Conservation (phyloP, 2,888 invertebrate genomes). For the Ypsolopha scabrella region DNA sequence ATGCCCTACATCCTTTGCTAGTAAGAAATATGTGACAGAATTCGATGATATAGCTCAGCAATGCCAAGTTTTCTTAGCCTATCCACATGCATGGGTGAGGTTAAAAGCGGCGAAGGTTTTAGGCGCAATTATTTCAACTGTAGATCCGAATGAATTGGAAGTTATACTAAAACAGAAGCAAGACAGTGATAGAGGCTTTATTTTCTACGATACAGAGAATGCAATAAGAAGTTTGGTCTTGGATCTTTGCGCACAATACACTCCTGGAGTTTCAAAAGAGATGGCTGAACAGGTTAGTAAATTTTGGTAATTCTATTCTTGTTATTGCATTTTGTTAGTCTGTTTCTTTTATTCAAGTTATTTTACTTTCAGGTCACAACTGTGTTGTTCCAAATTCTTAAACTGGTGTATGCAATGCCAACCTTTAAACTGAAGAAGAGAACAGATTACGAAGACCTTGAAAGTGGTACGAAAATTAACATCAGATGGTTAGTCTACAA, state of each 20-base stretch:
- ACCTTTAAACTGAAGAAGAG: conserved; percentile 33
- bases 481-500: conserved; percentile 82
- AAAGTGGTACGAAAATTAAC: conserved; percentile 66
- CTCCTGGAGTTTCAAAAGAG: conserved; percentile 76
- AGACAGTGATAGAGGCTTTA: conserved; percentile 62
- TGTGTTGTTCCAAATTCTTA: conserved; percentile 53
- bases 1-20: conserved; percentile 72
- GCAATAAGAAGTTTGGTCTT: conserved; percentile 76
- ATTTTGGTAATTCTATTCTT: not conserved
- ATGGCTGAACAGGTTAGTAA: conserved; percentile 76
- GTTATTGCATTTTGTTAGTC: no score
- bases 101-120: conserved; percentile 82
- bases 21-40: conserved; percentile 46
- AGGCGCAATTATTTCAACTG: conserved; percentile 75
- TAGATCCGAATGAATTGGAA: conserved; percentile 73
- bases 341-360: no score
- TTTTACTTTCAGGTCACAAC: conserved; percentile 53
- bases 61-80: conserved; percentile 78
- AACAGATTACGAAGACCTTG: conserved; percentile 32
- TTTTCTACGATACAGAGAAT: conserved; percentile 73
- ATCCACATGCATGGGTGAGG: conserved; percentile 91
- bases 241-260: conserved; percentile 82
- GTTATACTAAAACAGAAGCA: conserved; percentile 41
- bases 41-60: conserved; percentile 74
- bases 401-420: conserved; percentile 59